Evolutionary conservation across 2,888 invertebrate genomes (phyloP), one percentile per base, ranked within the genome.

Genomic region (Rhaphigaster nebulosa): DNA sequence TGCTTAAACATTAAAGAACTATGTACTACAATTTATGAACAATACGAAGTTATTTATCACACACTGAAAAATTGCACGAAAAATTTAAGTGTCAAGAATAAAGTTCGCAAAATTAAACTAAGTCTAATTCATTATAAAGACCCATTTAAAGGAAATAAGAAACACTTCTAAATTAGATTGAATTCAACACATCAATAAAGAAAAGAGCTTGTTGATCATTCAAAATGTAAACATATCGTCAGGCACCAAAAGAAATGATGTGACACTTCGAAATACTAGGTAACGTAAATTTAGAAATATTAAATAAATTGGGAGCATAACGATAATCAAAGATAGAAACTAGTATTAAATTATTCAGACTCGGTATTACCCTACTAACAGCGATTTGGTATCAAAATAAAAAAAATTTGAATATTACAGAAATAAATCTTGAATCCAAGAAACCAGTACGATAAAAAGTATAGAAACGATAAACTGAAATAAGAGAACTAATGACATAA

Each of bases 1-100:
- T 91, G 91, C 91, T 90, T 65, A 89, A 89, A 90, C 70, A 90
- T 88, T 80, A 88, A 90, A 90, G 56, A 90, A 54, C 90, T 56
- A 54, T 54, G 54, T 54, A 88, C 87, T 88, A 88, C 88, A 88
- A 88, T 89, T 89, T 45, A 89, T 65, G 38, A 89, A 89, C n/a
- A 50, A 34, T 70, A 89, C 20, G 18, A 76, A 89, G n/a, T 65
- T 89, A 29, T 89, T 76, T 89, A 65, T 88, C 41, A 76, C 50
- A 89, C 52, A 41, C 70, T 45, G 23, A 89, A 41, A 29, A 89
- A 50, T 76, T 88, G 45, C 88, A 56, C 88, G 60, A 88, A 41
- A 88, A 65, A 45, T 88, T 60, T 41, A 60, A 87, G 34, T 60
- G 41, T 88, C 41, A 88, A 65, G n/a, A 84, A 41, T 41, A 26